Percentiles rank a stretch among this genome's conserved stretches.
Evolutionary conservation across 2,888 invertebrate species (phyloP).

Genomic region (Melieria picta): DNA sequence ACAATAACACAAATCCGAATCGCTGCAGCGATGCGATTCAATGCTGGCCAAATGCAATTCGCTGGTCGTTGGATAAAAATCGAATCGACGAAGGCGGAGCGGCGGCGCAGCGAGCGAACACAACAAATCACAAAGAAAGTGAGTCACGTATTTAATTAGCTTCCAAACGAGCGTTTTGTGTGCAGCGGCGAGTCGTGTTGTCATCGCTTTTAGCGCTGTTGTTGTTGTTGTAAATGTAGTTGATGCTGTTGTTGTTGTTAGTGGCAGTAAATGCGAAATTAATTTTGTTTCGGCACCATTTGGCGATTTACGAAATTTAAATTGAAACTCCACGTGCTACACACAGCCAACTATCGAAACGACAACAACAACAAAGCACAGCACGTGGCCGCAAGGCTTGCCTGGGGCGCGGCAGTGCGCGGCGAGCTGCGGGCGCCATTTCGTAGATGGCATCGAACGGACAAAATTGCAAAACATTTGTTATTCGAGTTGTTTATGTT

Average conservation of each 20-base stretch:
- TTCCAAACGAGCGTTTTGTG: background rate
- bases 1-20: too few species aligned
- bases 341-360: too few species aligned
- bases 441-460: background rate
- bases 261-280: slow-evolving; percentile 22
- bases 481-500: background rate
- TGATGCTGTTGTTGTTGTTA: background rate
- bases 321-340: slow-evolving; percentile 20
- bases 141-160: slow-evolving; percentile 34
- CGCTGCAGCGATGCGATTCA: too few species aligned
- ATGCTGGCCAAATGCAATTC: too few species aligned
- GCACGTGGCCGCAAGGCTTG: background rate
- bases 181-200: background rate
- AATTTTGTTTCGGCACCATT: slow-evolving; percentile 30
- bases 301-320: slow-evolving; percentile 25
- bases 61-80: too few species aligned
- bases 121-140: slow-evolving; percentile 22
- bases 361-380: background rate
- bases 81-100: too few species aligned
- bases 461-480: background rate
- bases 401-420: background rate
- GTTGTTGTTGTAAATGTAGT: background rate
- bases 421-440: background rate
- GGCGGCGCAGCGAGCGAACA: too few species aligned
- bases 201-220: background rate